Conservation (phyloP, 2,888 invertebrate species). For the Miltochrista miniata region DNA sequence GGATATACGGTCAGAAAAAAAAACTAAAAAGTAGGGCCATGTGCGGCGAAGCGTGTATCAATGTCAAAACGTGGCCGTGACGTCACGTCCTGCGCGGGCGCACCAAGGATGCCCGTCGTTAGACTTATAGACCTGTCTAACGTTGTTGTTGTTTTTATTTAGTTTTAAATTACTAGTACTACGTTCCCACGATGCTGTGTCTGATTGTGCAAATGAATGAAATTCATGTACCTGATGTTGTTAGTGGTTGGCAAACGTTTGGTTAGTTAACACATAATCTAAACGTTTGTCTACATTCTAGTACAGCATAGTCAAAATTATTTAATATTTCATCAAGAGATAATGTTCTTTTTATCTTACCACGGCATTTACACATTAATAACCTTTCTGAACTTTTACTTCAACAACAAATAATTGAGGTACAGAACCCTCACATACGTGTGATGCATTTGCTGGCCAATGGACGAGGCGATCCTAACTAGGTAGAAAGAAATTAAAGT, state of each 20-base stretch:
- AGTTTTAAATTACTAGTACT: slow-evolving; percentile 1
- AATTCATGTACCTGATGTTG: not conserved
- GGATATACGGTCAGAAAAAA: slow-evolving; percentile 24
- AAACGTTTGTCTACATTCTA: not conserved
- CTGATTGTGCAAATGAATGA: not conserved
- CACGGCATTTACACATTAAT: too few species aligned
- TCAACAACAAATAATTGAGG: too few species aligned
- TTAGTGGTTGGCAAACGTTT: not conserved
- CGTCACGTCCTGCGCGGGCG: slow-evolving; percentile 28
- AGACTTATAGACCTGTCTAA: slow-evolving; percentile 9
- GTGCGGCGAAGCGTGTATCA: slow-evolving; percentile 34
- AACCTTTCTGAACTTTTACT: too few species aligned
- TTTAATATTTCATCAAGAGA: not conserved
- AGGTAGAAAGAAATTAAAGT: too few species aligned
- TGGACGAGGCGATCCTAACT: too few species aligned
- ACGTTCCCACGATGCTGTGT: slow-evolving; percentile 3
- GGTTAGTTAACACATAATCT: not conserved
- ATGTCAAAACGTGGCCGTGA: slow-evolving; percentile 35
- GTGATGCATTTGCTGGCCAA: too few species aligned
- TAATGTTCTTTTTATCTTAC: too few species aligned
- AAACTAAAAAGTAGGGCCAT: slow-evolving; percentile 24
- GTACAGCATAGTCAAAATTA: not conserved
- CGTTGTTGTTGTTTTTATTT: slow-evolving; percentile 5
- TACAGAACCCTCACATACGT: too few species aligned
- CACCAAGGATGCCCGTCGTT: slow-evolving; percentile 21